phyloP scores from a whole-genome alignment of 2,113 vertebrate species.

The Syrrhaptes paradoxus region DNA sequence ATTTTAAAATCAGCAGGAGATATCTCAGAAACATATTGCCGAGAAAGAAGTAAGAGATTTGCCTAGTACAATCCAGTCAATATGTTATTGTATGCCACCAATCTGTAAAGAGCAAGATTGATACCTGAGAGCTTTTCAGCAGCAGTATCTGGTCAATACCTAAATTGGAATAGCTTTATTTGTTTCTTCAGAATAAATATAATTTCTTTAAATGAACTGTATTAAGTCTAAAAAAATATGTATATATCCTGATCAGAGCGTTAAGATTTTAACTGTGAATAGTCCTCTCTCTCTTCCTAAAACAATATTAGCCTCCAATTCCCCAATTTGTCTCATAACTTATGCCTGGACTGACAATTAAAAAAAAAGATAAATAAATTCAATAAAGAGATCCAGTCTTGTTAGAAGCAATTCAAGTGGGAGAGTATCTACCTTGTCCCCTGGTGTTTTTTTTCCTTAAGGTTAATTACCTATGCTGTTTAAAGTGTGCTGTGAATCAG shows the following conservation, averaged over 20 bases:
- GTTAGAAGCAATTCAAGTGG: background rate
- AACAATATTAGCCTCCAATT: background rate
- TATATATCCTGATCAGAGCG: background rate
- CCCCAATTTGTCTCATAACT: background rate
- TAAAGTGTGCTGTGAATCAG: background rate
- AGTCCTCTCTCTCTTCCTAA: background rate
- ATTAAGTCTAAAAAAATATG: background rate
- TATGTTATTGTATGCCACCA: background rate
- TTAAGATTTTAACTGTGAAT: background rate
- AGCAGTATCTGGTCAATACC: background rate
- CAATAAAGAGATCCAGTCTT: background rate
- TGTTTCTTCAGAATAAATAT: background rate
- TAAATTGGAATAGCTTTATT: background rate
- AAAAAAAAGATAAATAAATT: background rate
- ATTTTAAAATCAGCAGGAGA: background rate
- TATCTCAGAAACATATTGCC: background rate
- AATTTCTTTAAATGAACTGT: background rate
- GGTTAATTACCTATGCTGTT: slow-evolving; percentile 21
- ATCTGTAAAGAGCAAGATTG: background rate
- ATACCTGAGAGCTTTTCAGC: background rate
- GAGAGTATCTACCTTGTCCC: background rate
- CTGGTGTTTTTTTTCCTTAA: background rate
- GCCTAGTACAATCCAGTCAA: background rate
- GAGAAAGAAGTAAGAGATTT: background rate
- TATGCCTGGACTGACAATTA: background rate